Percentiles rank a stretch among this genome's conserved stretches.
phyloP scores from a whole-genome alignment of 2,888 invertebrate species.

The Pterostichus niger region DNA sequence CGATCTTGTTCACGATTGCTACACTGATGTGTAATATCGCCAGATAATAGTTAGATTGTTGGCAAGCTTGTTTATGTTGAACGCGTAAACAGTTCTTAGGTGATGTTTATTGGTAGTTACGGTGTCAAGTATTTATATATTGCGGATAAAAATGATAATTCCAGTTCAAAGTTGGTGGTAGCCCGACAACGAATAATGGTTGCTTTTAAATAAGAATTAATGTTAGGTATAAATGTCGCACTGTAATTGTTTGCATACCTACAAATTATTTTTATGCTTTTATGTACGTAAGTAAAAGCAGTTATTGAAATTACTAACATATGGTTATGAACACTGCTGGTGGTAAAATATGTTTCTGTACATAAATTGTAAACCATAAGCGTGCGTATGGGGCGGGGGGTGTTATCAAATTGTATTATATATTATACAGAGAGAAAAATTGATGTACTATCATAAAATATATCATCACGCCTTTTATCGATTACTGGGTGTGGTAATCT shows the following conservation, averaged over 20 bases:
- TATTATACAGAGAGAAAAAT: too few species aligned
- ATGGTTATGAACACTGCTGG: slow-evolving; percentile 1
- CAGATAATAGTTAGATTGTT: slow-evolving; percentile 31
- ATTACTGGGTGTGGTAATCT: too few species aligned
- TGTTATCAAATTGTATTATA: too few species aligned
- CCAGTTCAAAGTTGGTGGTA: slow-evolving; percentile 33
- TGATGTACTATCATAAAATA: too few species aligned
- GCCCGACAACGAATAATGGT: slow-evolving; percentile 8
- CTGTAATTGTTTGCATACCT: slow-evolving; percentile 40
- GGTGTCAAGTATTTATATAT: slow-evolving; percentile 56
- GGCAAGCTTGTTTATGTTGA: slow-evolving; percentile 42
- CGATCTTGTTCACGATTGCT: neutral
- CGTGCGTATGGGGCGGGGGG: too few species aligned
- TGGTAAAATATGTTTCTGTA: neutral
- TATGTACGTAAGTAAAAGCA: neutral
- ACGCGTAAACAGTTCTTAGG: slow-evolving; percentile 19
- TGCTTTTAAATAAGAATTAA: slow-evolving; percentile 34
- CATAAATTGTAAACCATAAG: too few species aligned
- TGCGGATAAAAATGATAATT: slow-evolving; percentile 53
- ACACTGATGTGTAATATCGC: slow-evolving; percentile 22
- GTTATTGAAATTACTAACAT: slow-evolving; percentile 39
- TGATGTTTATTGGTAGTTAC: slow-evolving; percentile 57
- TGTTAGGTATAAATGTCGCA: slow-evolving; percentile 23
- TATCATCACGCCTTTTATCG: too few species aligned
- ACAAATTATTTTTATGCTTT: slow-evolving; percentile 46